Percentiles rank a stretch among this genome's conserved stretches.
phyloP scores from a whole-genome alignment of 2,888 invertebrate genomes.

The Rhabditoides inermis region DNA sequence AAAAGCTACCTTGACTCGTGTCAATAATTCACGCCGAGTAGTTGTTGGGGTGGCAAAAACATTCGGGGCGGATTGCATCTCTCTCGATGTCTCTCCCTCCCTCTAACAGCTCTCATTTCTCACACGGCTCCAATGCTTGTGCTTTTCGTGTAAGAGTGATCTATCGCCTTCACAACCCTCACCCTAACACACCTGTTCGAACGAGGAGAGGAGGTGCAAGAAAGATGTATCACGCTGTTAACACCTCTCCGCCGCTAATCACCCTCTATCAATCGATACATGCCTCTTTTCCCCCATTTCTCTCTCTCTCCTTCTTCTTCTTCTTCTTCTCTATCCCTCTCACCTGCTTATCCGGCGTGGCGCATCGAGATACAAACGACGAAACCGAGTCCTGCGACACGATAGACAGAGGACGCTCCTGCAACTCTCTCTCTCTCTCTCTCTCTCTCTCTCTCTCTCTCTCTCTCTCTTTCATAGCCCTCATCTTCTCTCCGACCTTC shows the following conservation, averaged over 20 bases:
- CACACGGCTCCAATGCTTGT: too few species aligned
- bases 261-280: conserved; percentile 9
- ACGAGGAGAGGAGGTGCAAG: not conserved
- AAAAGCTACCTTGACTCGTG: too few species aligned
- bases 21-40: too few species aligned
- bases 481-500: not conserved
- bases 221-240: conserved; percentile 3
- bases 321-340: conserved; percentile 5
- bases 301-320: not conserved
- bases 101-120: too few species aligned
- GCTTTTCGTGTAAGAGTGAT: too few species aligned
- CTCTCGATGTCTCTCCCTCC: too few species aligned
- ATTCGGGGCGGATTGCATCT: too few species aligned
- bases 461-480: not conserved
- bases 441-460: conserved; percentile 2
- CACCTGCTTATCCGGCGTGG: too few species aligned
- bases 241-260: not conserved
- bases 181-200: not conserved
- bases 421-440: conserved; percentile 1
- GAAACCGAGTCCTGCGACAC: not conserved
- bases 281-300: conserved; percentile 10
- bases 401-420: conserved; percentile 1
- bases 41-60: too few species aligned
- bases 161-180: too few species aligned
- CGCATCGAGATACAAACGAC: conserved; percentile 1